phyloP scores from a whole-genome alignment of 2,888 invertebrate genomes.

The Gari tellinella region DNA sequence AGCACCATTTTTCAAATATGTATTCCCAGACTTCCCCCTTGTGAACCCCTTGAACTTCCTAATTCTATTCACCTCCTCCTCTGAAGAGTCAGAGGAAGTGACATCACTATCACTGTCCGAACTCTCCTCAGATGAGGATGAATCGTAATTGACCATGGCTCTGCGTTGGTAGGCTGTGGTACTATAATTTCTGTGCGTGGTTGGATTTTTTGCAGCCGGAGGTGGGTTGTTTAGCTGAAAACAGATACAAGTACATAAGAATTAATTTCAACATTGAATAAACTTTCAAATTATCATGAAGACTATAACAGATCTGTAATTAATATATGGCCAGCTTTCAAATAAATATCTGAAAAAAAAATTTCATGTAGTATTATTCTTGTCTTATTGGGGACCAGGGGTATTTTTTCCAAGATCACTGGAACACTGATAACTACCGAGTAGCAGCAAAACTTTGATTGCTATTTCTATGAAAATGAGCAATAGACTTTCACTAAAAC shows the following conservation, averaged over 20 bases:
- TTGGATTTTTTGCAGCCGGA: slow-evolving; percentile 23
- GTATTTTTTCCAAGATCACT: not conserved
- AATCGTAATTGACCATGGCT: slow-evolving; percentile 24
- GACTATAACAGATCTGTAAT: no score
- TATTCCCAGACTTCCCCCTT: slow-evolving; percentile 23
- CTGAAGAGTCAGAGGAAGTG: slow-evolving; percentile 59
- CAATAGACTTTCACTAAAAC: no score
- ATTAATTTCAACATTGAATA: no score
- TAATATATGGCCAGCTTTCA: no score
- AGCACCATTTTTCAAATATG: slow-evolving; percentile 30
- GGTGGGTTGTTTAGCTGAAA: slow-evolving; percentile 55
- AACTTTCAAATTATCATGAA: no score
- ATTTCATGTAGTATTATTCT: not conserved
- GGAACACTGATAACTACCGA: no score
- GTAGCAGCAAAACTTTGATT: no score
- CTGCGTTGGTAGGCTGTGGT: slow-evolving; percentile 19
- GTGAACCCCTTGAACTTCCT: slow-evolving; percentile 24
- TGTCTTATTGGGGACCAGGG: not conserved
- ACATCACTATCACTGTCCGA: slow-evolving; percentile 46
- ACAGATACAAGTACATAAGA: slow-evolving; percentile 15
- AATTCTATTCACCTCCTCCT: slow-evolving; percentile 40
- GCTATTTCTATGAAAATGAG: no score
- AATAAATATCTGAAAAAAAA: not conserved
- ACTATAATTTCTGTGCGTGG: slow-evolving; percentile 43
- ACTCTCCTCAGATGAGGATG: slow-evolving; percentile 45